A percentile compares a stretch with the other conserved stretches of the same genome.
These are phyloP conservation scores for Melanchra persicariae DNA, from an alignment of 2,888 invertebrate genomes.

Conservation along the genomic window DNA sequence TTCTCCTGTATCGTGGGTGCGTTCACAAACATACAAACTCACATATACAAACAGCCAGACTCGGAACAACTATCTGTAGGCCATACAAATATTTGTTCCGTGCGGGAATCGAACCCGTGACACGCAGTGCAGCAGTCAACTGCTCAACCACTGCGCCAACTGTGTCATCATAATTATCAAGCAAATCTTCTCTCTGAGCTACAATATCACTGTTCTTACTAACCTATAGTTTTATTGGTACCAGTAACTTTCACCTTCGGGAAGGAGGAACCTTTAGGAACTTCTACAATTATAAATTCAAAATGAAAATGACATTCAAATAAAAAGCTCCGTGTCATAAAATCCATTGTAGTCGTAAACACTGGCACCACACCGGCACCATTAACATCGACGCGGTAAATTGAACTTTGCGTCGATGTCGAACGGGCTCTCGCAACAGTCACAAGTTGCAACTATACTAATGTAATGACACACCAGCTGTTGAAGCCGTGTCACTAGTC, in stretches of 20 bases:
- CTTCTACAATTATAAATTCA: too few relatives aligned
- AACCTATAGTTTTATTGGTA: neutral
- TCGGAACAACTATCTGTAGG: too few relatives aligned
- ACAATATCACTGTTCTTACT: too few relatives aligned
- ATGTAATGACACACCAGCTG: conserved; percentile 77
- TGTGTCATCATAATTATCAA: too few relatives aligned
- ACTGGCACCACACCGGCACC: conserved; percentile 23
- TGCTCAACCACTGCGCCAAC: too few relatives aligned
- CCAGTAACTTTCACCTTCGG: conserved; percentile 8
- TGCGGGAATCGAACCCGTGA: too few relatives aligned
- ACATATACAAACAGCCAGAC: too few relatives aligned
- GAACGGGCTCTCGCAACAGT: neutral
- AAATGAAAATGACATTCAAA: neutral
- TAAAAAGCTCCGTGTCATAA: conserved; percentile 19
- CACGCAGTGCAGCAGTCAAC: too few relatives aligned
- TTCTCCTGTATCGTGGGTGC: too few relatives aligned
- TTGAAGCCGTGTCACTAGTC: conserved; percentile 72
- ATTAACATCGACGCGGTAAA: conserved; percentile 56
- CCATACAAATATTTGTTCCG: too few relatives aligned
- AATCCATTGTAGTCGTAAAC: conserved; percentile 30
- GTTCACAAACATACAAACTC: too few relatives aligned
- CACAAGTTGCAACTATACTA: conserved; percentile 54
- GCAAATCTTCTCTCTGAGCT: neutral
- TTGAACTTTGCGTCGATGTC: conserved; percentile 37
- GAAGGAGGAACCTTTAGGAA: too few relatives aligned